These are phyloP conservation scores for Maccullochella peelii DNA, from an alignment of 2,113 vertebrate species.

Conservation along the genomic window DNA sequence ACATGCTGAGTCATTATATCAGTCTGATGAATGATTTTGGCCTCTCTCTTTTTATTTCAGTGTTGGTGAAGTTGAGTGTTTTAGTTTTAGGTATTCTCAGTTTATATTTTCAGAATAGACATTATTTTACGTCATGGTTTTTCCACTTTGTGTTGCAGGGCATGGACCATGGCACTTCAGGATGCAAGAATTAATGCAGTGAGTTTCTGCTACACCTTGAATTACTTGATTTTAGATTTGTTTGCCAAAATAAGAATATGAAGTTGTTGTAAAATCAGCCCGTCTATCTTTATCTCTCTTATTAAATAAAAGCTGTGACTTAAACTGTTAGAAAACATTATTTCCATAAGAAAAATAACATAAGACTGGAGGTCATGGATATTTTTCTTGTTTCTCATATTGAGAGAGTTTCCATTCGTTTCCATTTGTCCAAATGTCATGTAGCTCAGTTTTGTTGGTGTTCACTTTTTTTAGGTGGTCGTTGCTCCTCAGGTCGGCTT, in stretches of 20 bases:
- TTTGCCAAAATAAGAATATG: neutral
- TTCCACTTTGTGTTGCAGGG: constrained; percentile 68
- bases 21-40: neutral
- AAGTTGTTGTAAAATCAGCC: neutral
- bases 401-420: no score
- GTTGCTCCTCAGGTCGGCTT: constrained; percentile 75
- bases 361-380: neutral
- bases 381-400: neutral
- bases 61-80: neutral
- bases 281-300: neutral
- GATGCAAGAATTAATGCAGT: constrained; percentile 83
- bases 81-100: neutral
- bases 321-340: neutral
- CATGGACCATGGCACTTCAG: constrained; percentile 86
- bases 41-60: neutral
- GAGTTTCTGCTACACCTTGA: constrained; percentile 47
- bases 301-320: neutral
- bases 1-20: neutral
- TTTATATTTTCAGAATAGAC: neutral
- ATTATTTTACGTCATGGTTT: neutral
- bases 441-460: neutral
- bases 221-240: neutral
- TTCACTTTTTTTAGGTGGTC: constrained; percentile 69
- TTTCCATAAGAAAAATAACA: neutral
- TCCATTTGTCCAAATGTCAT: neutral